Percentiles rank a stretch among this genome's conserved stretches.
phyloP scores from a whole-genome alignment of 2,113 vertebrate species.

The Pluvialis apricaria region DNA sequence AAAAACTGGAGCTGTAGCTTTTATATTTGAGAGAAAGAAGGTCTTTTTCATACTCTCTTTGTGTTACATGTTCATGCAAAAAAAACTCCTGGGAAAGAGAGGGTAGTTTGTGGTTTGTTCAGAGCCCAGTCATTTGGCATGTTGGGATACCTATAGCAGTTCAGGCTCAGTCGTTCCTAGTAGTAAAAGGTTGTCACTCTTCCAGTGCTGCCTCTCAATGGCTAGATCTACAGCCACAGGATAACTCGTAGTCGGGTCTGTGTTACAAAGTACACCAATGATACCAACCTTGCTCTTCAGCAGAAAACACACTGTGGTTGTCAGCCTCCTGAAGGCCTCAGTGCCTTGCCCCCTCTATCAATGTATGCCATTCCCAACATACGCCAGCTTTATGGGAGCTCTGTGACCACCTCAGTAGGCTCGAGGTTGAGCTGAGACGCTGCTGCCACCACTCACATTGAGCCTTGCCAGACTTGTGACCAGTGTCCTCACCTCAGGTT shows the following conservation, averaged over 20 bases:
- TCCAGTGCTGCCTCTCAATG: not conserved
- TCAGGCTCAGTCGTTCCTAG: not conserved
- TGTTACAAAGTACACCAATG: not conserved
- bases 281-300: not conserved
- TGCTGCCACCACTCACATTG: not conserved
- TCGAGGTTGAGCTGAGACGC: not conserved
- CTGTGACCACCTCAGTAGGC: not conserved
- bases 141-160: not conserved
- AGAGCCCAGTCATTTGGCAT: not conserved
- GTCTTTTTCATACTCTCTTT: not conserved
- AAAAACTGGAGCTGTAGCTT: not conserved
- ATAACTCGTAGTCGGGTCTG: not conserved
- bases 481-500: not conserved
- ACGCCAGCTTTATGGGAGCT: not conserved
- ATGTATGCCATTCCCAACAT: accelerated
- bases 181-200: not conserved
- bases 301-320: not conserved
- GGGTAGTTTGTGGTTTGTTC: accelerated
- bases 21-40: not conserved
- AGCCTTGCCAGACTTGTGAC: not conserved
- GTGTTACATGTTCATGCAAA: not conserved
- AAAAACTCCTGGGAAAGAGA: not conserved
- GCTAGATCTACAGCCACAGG: not conserved
- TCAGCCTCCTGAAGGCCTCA: not conserved
- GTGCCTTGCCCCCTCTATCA: not conserved